Evolutionary conservation across 1,140 invertebrate genomes (phyloP).

Genomic region (Drosophila teissieri): DNA sequence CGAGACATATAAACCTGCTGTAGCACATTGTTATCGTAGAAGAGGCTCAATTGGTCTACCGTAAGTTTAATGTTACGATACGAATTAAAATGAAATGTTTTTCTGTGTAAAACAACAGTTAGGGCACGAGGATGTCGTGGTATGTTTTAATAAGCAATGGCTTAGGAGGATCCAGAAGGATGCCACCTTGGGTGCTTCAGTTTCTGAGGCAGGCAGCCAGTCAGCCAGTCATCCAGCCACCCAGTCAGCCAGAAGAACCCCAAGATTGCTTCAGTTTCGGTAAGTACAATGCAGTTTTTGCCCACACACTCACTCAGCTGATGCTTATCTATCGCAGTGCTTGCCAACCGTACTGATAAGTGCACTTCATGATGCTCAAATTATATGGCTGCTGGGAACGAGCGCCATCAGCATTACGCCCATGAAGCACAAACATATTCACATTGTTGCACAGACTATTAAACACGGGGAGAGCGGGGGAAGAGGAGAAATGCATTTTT

Average conservation of each 20-base stretch:
- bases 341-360: slow-evolving; percentile 73
- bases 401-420: slow-evolving; percentile 73
- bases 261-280: slow-evolving; percentile 35
- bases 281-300: slow-evolving; percentile 56
- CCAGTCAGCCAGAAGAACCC: not conserved
- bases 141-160: slow-evolving; percentile 73
- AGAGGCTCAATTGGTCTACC: too few relatives aligned
- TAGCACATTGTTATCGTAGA: too few relatives aligned
- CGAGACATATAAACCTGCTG: too few relatives aligned
- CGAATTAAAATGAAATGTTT: not conserved
- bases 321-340: slow-evolving; percentile 74
- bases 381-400: slow-evolving; percentile 70
- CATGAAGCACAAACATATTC: slow-evolving; percentile 13
- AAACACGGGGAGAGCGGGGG: slow-evolving; percentile 51
- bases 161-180: slow-evolving; percentile 33
- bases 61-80: too few relatives aligned
- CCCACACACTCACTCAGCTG: slow-evolving; percentile 49
- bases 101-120: slow-evolving; percentile 2
- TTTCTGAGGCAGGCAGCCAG: not conserved
- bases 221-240: too few relatives aligned
- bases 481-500: slow-evolving; percentile 74
- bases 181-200: slow-evolving; percentile 45
- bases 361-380: slow-evolving; percentile 80
- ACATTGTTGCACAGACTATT: slow-evolving; percentile 77
- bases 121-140: slow-evolving; percentile 22